Conservation (phyloP, 1,140 invertebrate species). For the Anastrepha obliqua region DNA sequence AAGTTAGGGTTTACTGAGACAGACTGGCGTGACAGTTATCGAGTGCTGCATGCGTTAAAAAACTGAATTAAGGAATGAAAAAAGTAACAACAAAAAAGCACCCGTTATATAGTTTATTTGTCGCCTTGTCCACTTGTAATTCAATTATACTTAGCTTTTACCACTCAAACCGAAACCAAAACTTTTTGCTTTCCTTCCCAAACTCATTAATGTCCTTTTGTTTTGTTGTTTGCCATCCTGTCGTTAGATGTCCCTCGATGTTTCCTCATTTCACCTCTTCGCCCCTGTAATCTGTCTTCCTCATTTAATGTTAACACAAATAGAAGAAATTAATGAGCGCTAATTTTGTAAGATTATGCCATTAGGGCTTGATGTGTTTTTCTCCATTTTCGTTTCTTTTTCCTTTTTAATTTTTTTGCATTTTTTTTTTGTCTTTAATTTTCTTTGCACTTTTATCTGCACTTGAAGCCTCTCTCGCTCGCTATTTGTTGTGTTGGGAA, state of each 20-base stretch:
- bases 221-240: constrained; percentile 2
- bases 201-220: constrained; percentile 24
- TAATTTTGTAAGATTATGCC: constrained; percentile 71
- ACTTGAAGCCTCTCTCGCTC: not conserved
- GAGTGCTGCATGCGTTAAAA: no score
- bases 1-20: no score
- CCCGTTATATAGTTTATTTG: not conserved
- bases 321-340: constrained; percentile 71
- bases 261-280: not conserved
- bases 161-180: not conserved
- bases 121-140: constrained; percentile 67
- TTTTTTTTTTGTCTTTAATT: not conserved
- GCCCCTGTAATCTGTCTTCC: not conserved
- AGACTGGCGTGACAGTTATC: no score
- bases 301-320: constrained; percentile 52
- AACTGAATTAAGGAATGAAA: no score
- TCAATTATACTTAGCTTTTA: constrained; percentile 65
- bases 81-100: no score
- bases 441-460: not conserved
- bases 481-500: not conserved
- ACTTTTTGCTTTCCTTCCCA: constrained; percentile 20
- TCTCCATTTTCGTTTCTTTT: not conserved
- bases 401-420: not conserved
- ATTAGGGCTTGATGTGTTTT: constrained; percentile 25
- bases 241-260: not conserved